Evolutionary conservation across 2,888 invertebrate genomes (phyloP).

Genomic region (Imbricaverruca yamaguchii): DNA sequence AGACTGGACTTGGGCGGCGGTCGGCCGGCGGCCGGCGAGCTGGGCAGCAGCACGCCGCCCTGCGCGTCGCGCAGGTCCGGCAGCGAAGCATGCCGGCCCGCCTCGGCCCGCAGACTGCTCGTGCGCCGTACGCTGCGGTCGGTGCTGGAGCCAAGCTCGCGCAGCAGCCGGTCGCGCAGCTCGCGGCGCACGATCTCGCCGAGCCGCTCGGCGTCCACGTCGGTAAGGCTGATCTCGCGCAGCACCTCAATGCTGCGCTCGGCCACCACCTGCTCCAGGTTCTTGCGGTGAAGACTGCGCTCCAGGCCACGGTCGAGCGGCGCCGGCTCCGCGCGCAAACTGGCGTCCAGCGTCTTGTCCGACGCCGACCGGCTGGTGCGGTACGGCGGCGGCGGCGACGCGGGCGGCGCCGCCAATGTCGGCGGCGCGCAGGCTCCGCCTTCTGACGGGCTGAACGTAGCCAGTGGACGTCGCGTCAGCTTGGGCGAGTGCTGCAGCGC

Average conservation of each 20-base stretch:
- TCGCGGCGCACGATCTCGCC: conserved; percentile 21
- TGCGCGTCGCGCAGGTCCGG: conserved; percentile 27
- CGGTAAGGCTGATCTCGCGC: conserved; percentile 24
- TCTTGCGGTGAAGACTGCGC: conserved; percentile 52
- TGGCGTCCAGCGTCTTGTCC: conserved; percentile 6
- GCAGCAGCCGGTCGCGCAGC: conserved; percentile 45
- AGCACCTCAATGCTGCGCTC: conserved; percentile 43
- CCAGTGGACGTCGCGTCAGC: conserved; percentile 49
- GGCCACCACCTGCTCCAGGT: conserved; percentile 54
- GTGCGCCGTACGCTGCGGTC: conserved; percentile 41
- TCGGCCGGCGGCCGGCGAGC: conserved; percentile 45
- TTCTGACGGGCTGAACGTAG: conserved; percentile 35
- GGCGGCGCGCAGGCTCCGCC: conserved; percentile 32
- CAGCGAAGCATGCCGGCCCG: conserved; percentile 29
- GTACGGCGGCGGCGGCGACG: conserved; percentile 25
- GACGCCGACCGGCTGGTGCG: conserved; percentile 1
- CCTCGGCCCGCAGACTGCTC: conserved; percentile 13
- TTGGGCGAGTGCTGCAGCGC: conserved; percentile 51
- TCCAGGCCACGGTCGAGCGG: conserved; percentile 28
- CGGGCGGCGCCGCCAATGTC: conserved; percentile 26
- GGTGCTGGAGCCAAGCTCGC: conserved; percentile 51
- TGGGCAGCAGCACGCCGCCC: not conserved
- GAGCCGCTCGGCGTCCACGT: conserved; percentile 18
- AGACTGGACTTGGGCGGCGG: conserved; percentile 45
- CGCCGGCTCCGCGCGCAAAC: conserved; percentile 22